phyloP scores from a whole-genome alignment of 2,113 vertebrate species.

The Poecilia latipinna region DNA sequence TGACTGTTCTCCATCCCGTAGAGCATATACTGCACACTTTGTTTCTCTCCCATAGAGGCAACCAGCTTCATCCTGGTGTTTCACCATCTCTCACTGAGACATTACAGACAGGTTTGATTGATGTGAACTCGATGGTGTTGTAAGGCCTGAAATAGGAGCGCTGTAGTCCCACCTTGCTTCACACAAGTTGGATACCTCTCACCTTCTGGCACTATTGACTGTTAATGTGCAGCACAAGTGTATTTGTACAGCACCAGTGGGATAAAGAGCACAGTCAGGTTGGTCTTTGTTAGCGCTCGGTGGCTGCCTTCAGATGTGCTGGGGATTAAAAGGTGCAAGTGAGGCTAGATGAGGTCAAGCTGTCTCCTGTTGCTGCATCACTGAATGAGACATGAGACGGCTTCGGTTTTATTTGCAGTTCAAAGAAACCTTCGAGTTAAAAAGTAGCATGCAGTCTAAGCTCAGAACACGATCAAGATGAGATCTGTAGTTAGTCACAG shows the following conservation, averaged over 20 bases:
- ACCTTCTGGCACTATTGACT: background rate
- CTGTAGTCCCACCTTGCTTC: background rate
- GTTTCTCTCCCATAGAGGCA: too few species aligned
- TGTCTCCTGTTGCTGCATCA: background rate
- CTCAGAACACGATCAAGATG: background rate
- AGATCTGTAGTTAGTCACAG: background rate
- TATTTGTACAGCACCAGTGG: background rate
- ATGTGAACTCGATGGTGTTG: background rate
- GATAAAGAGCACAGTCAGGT: background rate
- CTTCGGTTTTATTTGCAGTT: too few species aligned
- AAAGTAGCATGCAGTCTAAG: background rate
- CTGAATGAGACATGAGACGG: too few species aligned
- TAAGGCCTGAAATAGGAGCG: background rate
- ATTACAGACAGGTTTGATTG: background rate
- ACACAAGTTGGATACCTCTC: background rate
- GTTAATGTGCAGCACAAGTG: background rate
- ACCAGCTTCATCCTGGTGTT: too few species aligned
- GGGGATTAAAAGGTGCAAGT: slow-evolving; percentile 1
- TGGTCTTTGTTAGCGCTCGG: background rate
- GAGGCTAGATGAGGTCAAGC: background rate
- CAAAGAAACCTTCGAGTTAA: background rate
- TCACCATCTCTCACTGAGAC: background rate
- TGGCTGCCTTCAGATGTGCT: background rate
- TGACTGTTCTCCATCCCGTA: too few species aligned
- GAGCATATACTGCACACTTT: too few species aligned